These are phyloP conservation scores for Cosmopolites sordidus DNA, from an alignment of 2,888 invertebrate genomes.

Conservation along the genomic window DNA sequence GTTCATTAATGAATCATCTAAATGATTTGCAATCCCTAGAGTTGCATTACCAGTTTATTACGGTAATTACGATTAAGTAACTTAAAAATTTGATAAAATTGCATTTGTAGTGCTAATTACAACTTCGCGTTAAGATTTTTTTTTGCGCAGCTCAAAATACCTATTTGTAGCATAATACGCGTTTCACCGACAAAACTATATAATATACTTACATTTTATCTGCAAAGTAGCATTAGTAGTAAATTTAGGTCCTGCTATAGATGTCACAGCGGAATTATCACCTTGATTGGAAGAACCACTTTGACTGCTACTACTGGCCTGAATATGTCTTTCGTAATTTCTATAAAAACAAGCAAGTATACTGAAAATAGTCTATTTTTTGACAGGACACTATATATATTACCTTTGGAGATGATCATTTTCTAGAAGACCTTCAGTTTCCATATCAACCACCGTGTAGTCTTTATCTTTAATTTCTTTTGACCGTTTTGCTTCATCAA, in stretches of 20 bases:
- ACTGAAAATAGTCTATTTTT: not conserved
- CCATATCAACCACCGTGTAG: slow-evolving; percentile 39
- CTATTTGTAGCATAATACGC: too few species aligned
- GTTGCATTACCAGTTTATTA: too few species aligned
- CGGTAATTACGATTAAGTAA: too few species aligned
- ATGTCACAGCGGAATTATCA: slow-evolving; percentile 15
- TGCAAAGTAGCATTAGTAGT: slow-evolving; percentile 39
- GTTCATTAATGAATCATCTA: too few species aligned
- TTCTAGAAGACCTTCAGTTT: slow-evolving; percentile 41
- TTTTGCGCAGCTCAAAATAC: too few species aligned
- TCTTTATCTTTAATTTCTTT: slow-evolving; percentile 37
- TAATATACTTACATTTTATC: slow-evolving; percentile 36
- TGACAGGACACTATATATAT: slow-evolving; percentile 8
- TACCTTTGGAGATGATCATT: slow-evolving; percentile 38
- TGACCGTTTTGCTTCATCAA: slow-evolving; percentile 41
- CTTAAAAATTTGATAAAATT: too few species aligned
- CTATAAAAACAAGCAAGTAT: slow-evolving; percentile 10
- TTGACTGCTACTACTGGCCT: slow-evolving; percentile 13
- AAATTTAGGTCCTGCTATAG: slow-evolving; percentile 31
- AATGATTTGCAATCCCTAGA: too few species aligned
- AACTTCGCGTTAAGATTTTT: too few species aligned
- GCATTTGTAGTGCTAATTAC: too few species aligned
- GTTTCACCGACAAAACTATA: too few species aligned
- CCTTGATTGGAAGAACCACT: slow-evolving; percentile 17
- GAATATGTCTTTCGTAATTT: slow-evolving; percentile 33